These are phyloP conservation scores for Triops longicaudatus DNA, from an alignment of 1,140 invertebrate genomes.

Conservation along the genomic window DNA sequence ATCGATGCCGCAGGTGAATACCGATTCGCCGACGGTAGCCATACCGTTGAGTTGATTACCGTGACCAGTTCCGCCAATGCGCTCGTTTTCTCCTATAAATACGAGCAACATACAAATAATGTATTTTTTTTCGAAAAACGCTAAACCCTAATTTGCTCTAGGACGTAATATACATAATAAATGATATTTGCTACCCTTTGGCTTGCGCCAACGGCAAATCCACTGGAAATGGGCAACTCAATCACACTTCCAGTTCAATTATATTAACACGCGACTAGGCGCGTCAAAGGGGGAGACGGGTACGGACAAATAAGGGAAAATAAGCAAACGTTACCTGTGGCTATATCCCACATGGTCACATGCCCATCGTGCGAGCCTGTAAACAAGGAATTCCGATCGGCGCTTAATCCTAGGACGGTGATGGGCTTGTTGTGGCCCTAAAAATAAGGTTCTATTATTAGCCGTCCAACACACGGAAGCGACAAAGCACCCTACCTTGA, in stretches of 20 bases:
- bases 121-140: too few relatives aligned
- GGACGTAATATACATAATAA: too few relatives aligned
- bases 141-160: too few relatives aligned
- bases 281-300: neutral
- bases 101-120: neutral
- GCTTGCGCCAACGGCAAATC: too few relatives aligned
- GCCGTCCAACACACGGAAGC: constrained; percentile 27
- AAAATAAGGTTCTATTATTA: constrained; percentile 32
- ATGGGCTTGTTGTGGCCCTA: constrained; percentile 97
- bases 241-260: neutral
- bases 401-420: constrained; percentile 73
- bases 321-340: constrained; percentile 46
- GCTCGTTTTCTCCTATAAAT: constrained; percentile 56
- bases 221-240: neutral
- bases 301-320: constrained; percentile 17
- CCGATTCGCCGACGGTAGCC: constrained; percentile 51
- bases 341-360: constrained; percentile 78
- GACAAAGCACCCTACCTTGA: constrained; percentile 55
- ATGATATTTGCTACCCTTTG: too few relatives aligned
- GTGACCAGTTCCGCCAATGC: constrained; percentile 72
- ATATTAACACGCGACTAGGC: neutral
- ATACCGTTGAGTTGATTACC: constrained; percentile 91
- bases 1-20: constrained; percentile 85
- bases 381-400: constrained; percentile 67
- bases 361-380: constrained; percentile 89